Percentiles rank a stretch among this genome's conserved stretches.
phyloP scores from a whole-genome alignment of 2,113 vertebrate genomes.

The Mesitornis unicolor region DNA sequence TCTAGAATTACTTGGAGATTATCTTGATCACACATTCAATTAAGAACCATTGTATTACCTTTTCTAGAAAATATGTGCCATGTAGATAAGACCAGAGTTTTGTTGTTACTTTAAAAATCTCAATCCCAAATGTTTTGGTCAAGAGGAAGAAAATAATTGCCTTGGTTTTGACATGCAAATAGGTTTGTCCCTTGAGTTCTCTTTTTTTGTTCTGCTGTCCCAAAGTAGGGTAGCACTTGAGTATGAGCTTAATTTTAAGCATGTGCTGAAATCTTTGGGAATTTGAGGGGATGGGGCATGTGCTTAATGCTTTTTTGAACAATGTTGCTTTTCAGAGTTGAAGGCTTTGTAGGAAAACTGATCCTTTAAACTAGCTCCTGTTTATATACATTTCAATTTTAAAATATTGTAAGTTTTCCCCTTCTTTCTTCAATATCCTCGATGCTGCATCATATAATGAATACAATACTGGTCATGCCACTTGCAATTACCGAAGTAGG shows the following conservation, averaged over 20 bases:
- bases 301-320: slow-evolving; percentile 5
- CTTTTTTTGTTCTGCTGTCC: not conserved
- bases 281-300: not conserved
- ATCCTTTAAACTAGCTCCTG: slow-evolving; percentile 33
- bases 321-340: slow-evolving; percentile 32
- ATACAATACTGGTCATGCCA: slow-evolving; percentile 1
- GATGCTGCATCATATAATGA: not conserved
- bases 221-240: not conserved
- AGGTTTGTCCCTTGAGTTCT: not conserved
- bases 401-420: slow-evolving; percentile 11
- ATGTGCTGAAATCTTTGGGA: not conserved
- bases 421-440: slow-evolving; percentile 3
- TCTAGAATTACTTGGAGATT: not conserved
- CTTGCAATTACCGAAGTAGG: slow-evolving; percentile 26
- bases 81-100: not conserved
- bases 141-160: not conserved
- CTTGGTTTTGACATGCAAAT: not conserved
- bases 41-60: not conserved
- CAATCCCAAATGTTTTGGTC: not conserved
- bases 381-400: slow-evolving; percentile 38
- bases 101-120: not conserved
- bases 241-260: slow-evolving; percentile 12
- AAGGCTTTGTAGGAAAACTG: slow-evolving; percentile 6
- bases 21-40: not conserved
- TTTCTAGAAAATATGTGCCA: not conserved